Evolutionary conservation across 2,113 vertebrate species (phyloP), one percentile per base, ranked within the genome.

Genomic region (Aix galericulata): DNA sequence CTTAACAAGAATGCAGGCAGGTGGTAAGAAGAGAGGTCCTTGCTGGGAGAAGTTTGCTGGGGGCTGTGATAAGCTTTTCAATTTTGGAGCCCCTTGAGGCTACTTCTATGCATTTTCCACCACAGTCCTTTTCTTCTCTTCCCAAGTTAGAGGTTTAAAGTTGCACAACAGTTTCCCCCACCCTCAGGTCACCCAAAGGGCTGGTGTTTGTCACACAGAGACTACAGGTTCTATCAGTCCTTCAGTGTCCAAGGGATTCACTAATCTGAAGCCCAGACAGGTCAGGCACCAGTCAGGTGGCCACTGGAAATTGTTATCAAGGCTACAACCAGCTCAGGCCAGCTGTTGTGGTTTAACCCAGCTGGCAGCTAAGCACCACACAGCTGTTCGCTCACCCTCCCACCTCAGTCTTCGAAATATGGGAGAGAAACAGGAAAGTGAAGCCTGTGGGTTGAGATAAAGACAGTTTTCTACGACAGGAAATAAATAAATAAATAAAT

Each of bases 191-290:
- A 48, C 32, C 56, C 36, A 40, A 29, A 82, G 40, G 52, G 52
- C 17, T 55, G 11, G 44, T 63, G 20, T 17, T 4, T 32, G 25
- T 55, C 25, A n/a, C 36, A 18, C 5, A 6, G 14, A 46, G 16
- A 21, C 25, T 27, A 40, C 0, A 1, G 4, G 11, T 5, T 63
- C 56, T 59, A 12, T 60, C 38, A 72, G 62, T 68, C 21, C n/a
- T 55, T 74, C 0, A 0, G 38, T 20, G 50, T 31, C 63, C 2
- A 1, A 21, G 52, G 34, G 9, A 23, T 17, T 69, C 46, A 36
- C 23, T 0, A 2, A 58, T n/a, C n/a, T 50, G 56, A 81, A 63
- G 40, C 36, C 60, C 5, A 1, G 38, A 26, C 11, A 71, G 3
- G 4, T 66, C 31, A 38, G 48, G 29, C 72, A 78, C 56, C 31